Evolutionary conservation across 2,888 invertebrate genomes (phyloP), one percentile per base, ranked within the genome.

Genomic region (Cataglyphis livida): DNA sequence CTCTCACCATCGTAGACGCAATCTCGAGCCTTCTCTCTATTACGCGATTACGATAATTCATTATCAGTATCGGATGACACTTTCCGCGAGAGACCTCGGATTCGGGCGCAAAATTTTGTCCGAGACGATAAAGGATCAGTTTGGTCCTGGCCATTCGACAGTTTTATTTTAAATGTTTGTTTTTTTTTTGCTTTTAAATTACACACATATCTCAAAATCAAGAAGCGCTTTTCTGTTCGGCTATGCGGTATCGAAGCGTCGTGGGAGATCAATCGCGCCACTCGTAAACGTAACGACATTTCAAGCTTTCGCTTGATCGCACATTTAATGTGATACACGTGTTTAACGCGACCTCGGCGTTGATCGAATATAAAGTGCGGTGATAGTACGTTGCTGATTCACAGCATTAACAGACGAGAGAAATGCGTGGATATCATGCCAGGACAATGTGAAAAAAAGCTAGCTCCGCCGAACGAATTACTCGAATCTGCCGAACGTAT

Each of bases 391-490:
- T 7, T 51, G 51, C 12, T 51, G 25, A 75, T 65, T 75, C 48
- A 65, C 21, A n/a, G 9, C 32, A 44, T 41, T 35, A 64, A 28
- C 2, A 51, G 18, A 25, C 38, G 54, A 66, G 25, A 38, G 38
- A 54, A 25, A 74, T n/a, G 18, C 64, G 12, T 51, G 25, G 32
- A 51, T 18, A 38, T 75, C 64, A 38, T n/a, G 64, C 7, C 28
- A 28, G 28, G 28, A 28, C 2, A 28, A 28, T 32, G 18, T 25
- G n/a, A 9, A 38, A 25, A 12, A 41, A 64, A 76, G 54, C 54
- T 76, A 76, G 65, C 75, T 54, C 32, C 15, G 59, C 28, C 73
- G 61, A 21, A 21, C 21, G 21, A 21, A 62, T 76, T 54, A 41
- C 38, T 12, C 35, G 12, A 75, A 75, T 76, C 38, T 38, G 18